phyloP scores from a whole-genome alignment of 2,113 vertebrate species.

The Lophius piscatorius region DNA sequence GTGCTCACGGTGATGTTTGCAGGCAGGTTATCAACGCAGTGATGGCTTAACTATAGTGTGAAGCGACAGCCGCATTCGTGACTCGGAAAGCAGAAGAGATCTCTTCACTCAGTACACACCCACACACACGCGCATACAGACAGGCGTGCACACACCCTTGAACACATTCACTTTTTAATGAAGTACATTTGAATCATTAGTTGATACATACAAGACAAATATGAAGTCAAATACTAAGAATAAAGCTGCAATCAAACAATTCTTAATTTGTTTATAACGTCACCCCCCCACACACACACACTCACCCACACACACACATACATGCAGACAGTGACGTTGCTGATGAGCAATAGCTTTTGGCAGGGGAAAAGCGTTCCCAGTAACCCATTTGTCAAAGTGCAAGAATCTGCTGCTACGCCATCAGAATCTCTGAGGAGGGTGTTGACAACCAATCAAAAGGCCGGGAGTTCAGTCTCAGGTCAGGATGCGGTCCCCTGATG shows the following conservation, averaged over 20 bases:
- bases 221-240: neutral
- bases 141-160: neutral
- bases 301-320: neutral
- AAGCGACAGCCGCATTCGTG: no score
- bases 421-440: constrained; percentile 33
- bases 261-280: neutral
- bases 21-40: no score
- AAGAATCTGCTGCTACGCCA: constrained; percentile 27
- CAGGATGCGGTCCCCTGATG: constrained; percentile 23
- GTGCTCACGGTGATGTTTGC: no score
- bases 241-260: constrained; percentile 12
- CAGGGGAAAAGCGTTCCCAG: constrained; percentile 12
- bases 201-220: neutral
- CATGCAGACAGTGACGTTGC: neutral
- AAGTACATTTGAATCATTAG: constrained; percentile 18
- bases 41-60: no score
- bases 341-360: constrained; percentile 28
- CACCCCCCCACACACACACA: neutral
- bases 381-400: constrained; percentile 28
- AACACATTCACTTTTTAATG: constrained; percentile 1
- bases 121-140: no score
- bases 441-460: constrained; percentile 62
- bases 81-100: no score
- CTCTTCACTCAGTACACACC: no score
- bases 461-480: constrained; percentile 46